These are phyloP conservation scores for Orchesella flavescens DNA, from an alignment of 2,888 invertebrate species.

Conservation along the genomic window DNA sequence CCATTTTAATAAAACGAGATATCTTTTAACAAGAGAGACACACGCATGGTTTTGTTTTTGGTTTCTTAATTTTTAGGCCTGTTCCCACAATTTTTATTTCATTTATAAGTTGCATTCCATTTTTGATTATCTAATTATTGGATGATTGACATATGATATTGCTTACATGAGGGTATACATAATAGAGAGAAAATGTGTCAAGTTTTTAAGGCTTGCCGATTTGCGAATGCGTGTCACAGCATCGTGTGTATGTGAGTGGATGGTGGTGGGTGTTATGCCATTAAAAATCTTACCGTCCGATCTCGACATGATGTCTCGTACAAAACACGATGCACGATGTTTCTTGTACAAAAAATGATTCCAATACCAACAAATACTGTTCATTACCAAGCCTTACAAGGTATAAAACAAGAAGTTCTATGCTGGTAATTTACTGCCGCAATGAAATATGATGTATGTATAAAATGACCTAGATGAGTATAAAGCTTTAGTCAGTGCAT, in stretches of 20 bases:
- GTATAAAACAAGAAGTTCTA: too few relatives aligned
- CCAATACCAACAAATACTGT: conserved; percentile 1
- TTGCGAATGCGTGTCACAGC: not conserved
- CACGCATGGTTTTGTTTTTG: not conserved
- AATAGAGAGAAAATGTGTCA: too few relatives aligned
- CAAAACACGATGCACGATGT: not conserved
- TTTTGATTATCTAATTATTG: not conserved
- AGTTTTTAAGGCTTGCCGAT: too few relatives aligned
- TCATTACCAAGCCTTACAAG: conserved; percentile 11
- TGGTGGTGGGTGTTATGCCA: not conserved
- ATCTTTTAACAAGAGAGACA: not conserved
- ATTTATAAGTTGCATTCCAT: too few relatives aligned
- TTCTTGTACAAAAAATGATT: conserved; percentile 6
- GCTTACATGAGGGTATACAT: too few relatives aligned
- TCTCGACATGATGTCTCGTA: not conserved
- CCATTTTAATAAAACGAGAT: conserved; percentile 29
- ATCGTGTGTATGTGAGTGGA: not conserved
- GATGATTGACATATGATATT: not conserved
- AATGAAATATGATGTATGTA: too few relatives aligned
- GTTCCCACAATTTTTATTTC: too few relatives aligned
- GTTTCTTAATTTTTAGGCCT: not conserved
- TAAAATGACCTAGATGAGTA: too few relatives aligned
- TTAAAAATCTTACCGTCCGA: conserved; percentile 15
- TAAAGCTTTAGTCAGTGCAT: too few relatives aligned
- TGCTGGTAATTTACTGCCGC: too few relatives aligned